Evolutionary conservation across 2,888 invertebrate genomes (phyloP).

Genomic region (Chymomyza fuscimana): DNA sequence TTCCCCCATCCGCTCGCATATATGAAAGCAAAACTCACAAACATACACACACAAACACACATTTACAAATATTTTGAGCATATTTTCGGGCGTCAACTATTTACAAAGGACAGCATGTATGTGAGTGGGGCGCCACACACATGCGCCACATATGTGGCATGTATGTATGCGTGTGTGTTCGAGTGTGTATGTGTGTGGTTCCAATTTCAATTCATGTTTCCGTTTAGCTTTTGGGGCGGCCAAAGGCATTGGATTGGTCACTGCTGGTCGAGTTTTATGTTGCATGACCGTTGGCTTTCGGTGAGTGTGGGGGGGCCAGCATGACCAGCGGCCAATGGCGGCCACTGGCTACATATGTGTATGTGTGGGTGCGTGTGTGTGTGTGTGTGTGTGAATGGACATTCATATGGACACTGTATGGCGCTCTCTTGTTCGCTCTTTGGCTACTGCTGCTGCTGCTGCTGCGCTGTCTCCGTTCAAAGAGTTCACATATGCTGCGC

Average conservation of each 20-base stretch:
- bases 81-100: constrained; percentile 13
- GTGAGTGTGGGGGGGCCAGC: constrained; percentile 4
- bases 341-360: constrained; percentile 31
- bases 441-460: not conserved
- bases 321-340: constrained; percentile 49
- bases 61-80: not conserved
- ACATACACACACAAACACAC: not conserved
- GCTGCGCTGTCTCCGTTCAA: not conserved
- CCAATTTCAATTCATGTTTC: constrained; percentile 59
- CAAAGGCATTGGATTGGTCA: constrained; percentile 62
- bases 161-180: not conserved
- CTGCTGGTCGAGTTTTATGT: constrained; percentile 38
- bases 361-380: not conserved
- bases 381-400: constrained; percentile 5
- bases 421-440: not conserved
- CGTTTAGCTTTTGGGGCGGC: constrained; percentile 56
- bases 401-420: not conserved
- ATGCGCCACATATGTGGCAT: constrained; percentile 40
- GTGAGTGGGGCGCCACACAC: constrained; percentile 36
- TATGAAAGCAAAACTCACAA: constrained; percentile 1
- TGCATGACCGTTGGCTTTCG: not conserved
- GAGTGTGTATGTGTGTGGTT: constrained; percentile 20
- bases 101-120: constrained; percentile 3
- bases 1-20: not conserved
- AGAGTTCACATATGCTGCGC: not conserved